Evolutionary conservation across 2,797 vertebrate genomes (phyloP), one percentile per base, ranked within the genome.

Genomic region (Erpetoichthys calabaricus): DNA sequence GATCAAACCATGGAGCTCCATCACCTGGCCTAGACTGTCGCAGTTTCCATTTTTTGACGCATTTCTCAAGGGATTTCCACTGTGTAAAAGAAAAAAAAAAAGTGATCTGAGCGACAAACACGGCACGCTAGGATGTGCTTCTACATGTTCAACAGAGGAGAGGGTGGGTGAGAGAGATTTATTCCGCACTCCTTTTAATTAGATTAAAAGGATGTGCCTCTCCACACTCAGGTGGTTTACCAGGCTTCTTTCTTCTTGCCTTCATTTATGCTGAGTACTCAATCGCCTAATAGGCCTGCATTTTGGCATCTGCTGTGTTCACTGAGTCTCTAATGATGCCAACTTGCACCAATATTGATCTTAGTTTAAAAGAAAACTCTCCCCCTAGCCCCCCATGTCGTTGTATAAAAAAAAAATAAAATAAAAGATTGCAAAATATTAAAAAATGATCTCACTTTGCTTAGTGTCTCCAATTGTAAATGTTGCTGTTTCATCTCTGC

Each of bases 311-410:
- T 76, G 81, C 78, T 68, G 41, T 80, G 80, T 81, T 82, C 79
- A 75, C 82, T 84, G 83, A 78, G 75, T 74, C 77, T 80, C 81
- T 82, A 85, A 86, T 80, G 80, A 81, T 65, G 75, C 78, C 78
- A 76, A 75, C 76, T 82, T 82, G 78, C 80, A 79, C 78, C 82
- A 85, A 82, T 85, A 85, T 84, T 82, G 80, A 85, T 82, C 83
- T 82, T 82, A 81, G 81, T 78, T 84, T 82, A 83, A 78, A 79
- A 80, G 73, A 79, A 73, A 10, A 54, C 41, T 10, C n/a, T 8
- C 41, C 10, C 53, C 53, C 53, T 42, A 42, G 41, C 41, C 53
- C 3, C 41, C 53, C 4, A 1, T 9, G 8, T 51, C 51, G 41
- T 54, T 42, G n/a, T 3, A 7, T 49, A 7, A 49, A 49, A 7